Percentiles rank a stretch among this genome's conserved stretches.
phyloP scores from a whole-genome alignment of 2,113 vertebrate species.

The Motacilla tschutschensis region DNA sequence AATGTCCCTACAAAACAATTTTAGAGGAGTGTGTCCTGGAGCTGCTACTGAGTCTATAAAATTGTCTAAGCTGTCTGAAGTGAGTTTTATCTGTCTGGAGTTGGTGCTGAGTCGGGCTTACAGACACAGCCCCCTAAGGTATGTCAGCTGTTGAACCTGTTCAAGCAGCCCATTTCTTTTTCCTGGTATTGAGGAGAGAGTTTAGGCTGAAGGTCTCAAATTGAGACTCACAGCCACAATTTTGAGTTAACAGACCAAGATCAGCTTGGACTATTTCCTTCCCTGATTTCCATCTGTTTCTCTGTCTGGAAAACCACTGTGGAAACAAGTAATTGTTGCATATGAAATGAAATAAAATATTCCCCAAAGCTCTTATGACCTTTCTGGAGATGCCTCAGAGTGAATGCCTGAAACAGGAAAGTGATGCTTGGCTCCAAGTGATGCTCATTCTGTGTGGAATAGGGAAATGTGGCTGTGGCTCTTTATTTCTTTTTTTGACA shows the following conservation, averaged over 20 bases:
- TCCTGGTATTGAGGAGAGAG: neutral
- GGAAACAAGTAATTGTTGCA: neutral
- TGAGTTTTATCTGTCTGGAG: neutral
- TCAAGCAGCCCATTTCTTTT: neutral
- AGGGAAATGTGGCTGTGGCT: neutral
- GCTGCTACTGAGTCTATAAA: neutral
- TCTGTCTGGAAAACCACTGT: neutral
- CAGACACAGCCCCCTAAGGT: neutral
- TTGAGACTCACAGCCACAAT: rapidly evolving
- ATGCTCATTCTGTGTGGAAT: neutral
- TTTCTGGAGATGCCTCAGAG: neutral
- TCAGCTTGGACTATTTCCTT: neutral
- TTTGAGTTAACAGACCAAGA: neutral
- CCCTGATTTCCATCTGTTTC: neutral
- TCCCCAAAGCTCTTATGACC: neutral
- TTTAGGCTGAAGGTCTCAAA: neutral
- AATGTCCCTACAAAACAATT: neutral
- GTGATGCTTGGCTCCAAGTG: neutral
- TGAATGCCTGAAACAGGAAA: neutral
- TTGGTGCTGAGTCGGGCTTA: neutral
- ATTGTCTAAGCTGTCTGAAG: neutral
- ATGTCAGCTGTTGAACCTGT: neutral
- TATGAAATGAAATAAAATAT: neutral
- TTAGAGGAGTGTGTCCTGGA: neutral
- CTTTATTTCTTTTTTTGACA: neutral